A percentile compares a stretch with the other conserved stretches of the same genome.
Evolutionary conservation across 2,888 invertebrate genomes (phyloP).

Genomic region (Platerodrilus igneus): DNA sequence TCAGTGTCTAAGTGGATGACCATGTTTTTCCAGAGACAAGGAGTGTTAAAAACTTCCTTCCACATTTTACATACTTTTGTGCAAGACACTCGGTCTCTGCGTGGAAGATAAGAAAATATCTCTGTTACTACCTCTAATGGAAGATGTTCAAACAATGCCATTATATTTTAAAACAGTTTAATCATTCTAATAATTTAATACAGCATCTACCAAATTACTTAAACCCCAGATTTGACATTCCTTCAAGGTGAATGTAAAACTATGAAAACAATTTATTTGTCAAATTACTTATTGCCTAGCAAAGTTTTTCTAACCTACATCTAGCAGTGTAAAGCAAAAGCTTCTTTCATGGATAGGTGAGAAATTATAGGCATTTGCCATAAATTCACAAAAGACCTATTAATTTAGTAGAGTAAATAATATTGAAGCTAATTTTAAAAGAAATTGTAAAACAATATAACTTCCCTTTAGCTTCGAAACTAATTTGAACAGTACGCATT

Average conservation of each 20-base stretch:
- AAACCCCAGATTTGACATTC: background rate
- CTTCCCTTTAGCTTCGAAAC: too few relatives aligned
- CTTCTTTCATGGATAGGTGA: too few relatives aligned
- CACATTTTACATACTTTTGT: slow-evolving; percentile 38
- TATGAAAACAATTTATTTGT: too few relatives aligned
- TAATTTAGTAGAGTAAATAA: too few relatives aligned
- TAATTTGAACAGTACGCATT: too few relatives aligned
- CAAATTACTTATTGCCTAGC: too few relatives aligned
- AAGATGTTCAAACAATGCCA: slow-evolving; percentile 31
- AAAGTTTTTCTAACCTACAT: too few relatives aligned
- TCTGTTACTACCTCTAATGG: slow-evolving; percentile 37
- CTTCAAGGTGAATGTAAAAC: background rate
- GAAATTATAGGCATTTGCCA: too few relatives aligned
- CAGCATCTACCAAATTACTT: slow-evolving; percentile 12
- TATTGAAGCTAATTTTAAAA: too few relatives aligned
- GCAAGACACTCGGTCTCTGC: slow-evolving; percentile 38
- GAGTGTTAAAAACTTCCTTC: slow-evolving; percentile 36
- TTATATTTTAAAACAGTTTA: slow-evolving; percentile 7
- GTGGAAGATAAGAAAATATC: slow-evolving; percentile 37
- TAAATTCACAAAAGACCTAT: too few relatives aligned
- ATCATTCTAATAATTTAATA: slow-evolving; percentile 7
- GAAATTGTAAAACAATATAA: too few relatives aligned
- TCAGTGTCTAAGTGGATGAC: slow-evolving; percentile 39
- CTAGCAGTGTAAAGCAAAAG: too few relatives aligned
- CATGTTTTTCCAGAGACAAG: slow-evolving; percentile 39